Conservation (phyloP, 2,888 invertebrate genomes). For the Tenodera sinensis region DNA sequence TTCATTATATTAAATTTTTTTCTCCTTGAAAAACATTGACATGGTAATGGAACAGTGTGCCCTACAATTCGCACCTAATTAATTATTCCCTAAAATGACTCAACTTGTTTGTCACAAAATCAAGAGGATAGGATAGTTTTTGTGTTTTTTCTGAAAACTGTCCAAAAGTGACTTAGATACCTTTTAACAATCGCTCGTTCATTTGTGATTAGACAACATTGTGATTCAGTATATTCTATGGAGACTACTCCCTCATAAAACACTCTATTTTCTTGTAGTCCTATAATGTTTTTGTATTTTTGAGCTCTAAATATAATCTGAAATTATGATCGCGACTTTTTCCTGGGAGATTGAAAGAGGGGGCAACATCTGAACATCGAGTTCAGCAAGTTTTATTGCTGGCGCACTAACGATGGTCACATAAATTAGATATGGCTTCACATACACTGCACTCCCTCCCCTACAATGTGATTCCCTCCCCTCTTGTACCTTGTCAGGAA, state of each 20-base stretch:
- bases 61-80: no score
- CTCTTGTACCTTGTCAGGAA: background rate
- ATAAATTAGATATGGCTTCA: constrained; percentile 6
- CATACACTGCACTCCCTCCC: background rate
- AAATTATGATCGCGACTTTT: background rate
- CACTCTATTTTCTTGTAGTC: background rate
- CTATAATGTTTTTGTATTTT: background rate
- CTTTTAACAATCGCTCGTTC: no score
- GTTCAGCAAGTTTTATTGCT: constrained; percentile 1
- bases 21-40: no score
- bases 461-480: background rate
- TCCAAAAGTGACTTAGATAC: no score
- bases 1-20: no score
- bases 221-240: background rate
- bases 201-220: background rate
- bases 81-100: no score
- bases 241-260: background rate
- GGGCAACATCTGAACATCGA: background rate
- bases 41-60: no score
- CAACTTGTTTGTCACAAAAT: no score
- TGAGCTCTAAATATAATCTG: background rate
- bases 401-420: background rate
- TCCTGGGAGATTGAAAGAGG: background rate
- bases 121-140: no score
- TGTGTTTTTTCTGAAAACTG: no score